Conservation (phyloP, 2,888 invertebrate species). For the Macropis europaea region DNA sequence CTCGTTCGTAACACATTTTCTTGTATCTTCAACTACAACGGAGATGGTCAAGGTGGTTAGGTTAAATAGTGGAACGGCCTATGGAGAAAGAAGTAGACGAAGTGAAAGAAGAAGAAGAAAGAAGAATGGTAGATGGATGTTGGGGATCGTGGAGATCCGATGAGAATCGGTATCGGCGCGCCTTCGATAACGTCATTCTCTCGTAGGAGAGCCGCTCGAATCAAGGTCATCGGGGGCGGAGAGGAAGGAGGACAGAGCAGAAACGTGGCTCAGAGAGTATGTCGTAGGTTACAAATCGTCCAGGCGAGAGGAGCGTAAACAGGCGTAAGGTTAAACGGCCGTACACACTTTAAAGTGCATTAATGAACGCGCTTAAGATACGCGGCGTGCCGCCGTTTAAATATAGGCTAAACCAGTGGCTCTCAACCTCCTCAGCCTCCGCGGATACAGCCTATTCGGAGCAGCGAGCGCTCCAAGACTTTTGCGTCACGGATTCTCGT, state of each 20-base stretch:
- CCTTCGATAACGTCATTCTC: slow-evolving; percentile 28
- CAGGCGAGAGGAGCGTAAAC: slow-evolving; percentile 38
- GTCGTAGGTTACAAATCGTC: slow-evolving; percentile 51
- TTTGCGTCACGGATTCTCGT: slow-evolving; percentile 10
- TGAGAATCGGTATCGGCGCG: slow-evolving; percentile 6
- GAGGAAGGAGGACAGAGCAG: slow-evolving; percentile 15
- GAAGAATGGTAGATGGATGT: neutral
- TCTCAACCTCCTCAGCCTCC: slow-evolving; percentile 34
- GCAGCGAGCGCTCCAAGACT: neutral
- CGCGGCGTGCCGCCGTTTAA: slow-evolving; percentile 54
- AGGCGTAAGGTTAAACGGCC: slow-evolving; percentile 49
- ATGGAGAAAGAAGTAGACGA: no score
- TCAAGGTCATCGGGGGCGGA: slow-evolving; percentile 31
- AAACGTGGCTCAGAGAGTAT: slow-evolving; percentile 38
- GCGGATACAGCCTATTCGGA: slow-evolving; percentile 22
- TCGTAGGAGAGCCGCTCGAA: slow-evolving; percentile 13
- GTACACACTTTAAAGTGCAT: slow-evolving; percentile 46
- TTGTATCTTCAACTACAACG: no score
- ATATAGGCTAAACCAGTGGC: slow-evolving; percentile 54
- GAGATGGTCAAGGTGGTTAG: no score
- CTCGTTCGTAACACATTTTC: no score
- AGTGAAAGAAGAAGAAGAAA: neutral
- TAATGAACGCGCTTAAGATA: slow-evolving; percentile 55
- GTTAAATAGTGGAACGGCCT: no score
- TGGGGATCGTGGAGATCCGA: neutral